These are phyloP conservation scores for Garrulus glandarius DNA, from an alignment of 2,797 vertebrate species.

Conservation along the genomic window DNA sequence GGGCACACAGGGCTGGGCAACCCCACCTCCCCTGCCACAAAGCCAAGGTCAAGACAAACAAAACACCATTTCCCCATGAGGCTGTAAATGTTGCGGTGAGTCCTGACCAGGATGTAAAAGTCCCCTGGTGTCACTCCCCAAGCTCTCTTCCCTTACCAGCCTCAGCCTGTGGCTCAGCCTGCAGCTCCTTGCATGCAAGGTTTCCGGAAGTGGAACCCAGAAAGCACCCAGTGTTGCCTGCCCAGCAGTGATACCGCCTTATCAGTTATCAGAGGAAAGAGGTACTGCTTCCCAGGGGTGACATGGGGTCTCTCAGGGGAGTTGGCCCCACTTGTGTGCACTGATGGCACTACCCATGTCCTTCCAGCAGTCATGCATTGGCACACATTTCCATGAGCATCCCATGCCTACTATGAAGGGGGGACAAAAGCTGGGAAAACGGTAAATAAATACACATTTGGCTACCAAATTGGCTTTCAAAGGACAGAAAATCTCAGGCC, in stretches of 20 bases:
- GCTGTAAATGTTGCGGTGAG: neutral
- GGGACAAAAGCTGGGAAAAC: neutral
- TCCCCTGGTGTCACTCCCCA: neutral
- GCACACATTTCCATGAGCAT: neutral
- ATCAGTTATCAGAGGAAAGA: neutral
- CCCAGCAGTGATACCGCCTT: neutral
- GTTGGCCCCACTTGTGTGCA: neutral
- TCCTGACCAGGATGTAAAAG: neutral
- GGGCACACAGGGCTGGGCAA: neutral
- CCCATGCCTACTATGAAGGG: neutral
- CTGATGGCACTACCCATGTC: neutral
- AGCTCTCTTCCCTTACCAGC: neutral
- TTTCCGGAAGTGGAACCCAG: neutral
- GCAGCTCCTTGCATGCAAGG: fast-evolving
- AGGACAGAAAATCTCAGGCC: neutral
- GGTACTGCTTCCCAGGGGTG: neutral
- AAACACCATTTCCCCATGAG: fast-evolving
- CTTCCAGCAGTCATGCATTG: neutral
- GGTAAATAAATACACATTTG: neutral
- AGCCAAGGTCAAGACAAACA: neutral
- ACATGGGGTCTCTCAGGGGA: fast-evolving
- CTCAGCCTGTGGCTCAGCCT: neutral
- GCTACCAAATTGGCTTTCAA: neutral
- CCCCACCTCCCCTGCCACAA: fast-evolving
- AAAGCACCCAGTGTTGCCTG: fast-evolving